Evolutionary conservation across 2,113 vertebrate species (phyloP), one percentile per base, ranked within the genome.

Genomic region (Sylvietta virens): DNA sequence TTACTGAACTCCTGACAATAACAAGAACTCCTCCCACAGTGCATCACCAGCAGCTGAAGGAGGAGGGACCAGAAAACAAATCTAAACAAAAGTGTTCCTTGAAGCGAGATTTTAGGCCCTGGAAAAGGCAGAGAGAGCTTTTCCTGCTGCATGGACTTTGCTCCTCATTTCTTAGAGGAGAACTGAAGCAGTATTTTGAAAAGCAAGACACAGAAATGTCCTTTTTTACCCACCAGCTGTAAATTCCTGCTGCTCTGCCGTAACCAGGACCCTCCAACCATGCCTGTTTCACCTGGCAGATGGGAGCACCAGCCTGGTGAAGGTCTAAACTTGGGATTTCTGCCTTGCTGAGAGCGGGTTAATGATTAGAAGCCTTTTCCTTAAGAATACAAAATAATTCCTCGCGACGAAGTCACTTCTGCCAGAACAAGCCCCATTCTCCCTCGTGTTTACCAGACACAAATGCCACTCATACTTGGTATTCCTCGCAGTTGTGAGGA

Each of bases 391-490:
- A 37, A 93, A 93, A 61, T 72, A 45, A 93, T 93, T 53, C 69
- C 18, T 78, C 24, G 48, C 48, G 45, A 92, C 37, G 4, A 66
- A 93, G 72, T 56, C 12, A 10, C 42, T 93, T 90, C 48, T 96
- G 69, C 60, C 53, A 96, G 95, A 95, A 93, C 65, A 95, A 94
- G 92, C 56, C 85, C 82, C 90, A 86, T 93, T 94, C 88, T 96
- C 82, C 88, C 77, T 92, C 15, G 42, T 84, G 86, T 95, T 96
- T 96, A 96, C 92, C 95, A 95, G 92, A 86, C 86, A 60, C 88
- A 88, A 93, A 97, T 97, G 93, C 96, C 95, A 92, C 92, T 96
- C 96, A 96, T 93, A 53, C 90, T 94, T 96, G 80, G 80, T 97
- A 97, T 94, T 96, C 93, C 90, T 94, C 3, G 1, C 96, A 88